These are phyloP conservation scores for Scrobipalpa atriplicella DNA, from an alignment of 2,888 invertebrate species.

Conservation along the genomic window DNA sequence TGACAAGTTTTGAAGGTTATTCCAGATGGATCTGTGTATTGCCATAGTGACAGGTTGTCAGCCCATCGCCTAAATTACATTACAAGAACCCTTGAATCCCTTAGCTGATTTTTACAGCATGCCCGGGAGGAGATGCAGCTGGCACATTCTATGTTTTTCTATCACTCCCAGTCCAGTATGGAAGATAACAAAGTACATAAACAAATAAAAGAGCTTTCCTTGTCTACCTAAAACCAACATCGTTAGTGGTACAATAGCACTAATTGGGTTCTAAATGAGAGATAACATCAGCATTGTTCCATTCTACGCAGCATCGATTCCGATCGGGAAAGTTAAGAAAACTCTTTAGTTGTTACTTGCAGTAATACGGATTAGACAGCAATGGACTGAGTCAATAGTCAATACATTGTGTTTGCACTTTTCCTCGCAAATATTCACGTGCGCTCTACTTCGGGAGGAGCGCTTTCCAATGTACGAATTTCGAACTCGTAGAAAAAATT, in stretches of 20 bases:
- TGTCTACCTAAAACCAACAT: not conserved
- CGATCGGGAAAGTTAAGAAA: conserved; percentile 15
- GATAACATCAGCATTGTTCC: conserved; percentile 12
- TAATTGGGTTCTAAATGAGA: conserved; percentile 17
- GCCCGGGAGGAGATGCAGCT: no score
- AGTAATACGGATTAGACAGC: not conserved
- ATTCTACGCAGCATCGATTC: conserved; percentile 7
- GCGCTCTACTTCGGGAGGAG: conserved; percentile 45
- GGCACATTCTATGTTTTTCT: no score
- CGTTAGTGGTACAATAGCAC: conserved; percentile 18
- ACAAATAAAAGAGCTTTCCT: not conserved
- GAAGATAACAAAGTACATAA: not conserved
- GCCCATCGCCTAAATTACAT: no score
- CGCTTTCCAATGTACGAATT: conserved; percentile 54
- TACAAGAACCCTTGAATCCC: no score
- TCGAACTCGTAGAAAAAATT: not conserved
- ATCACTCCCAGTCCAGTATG: no score
- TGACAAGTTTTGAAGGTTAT: no score
- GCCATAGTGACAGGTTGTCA: no score
- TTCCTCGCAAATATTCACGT: conserved; percentile 47
- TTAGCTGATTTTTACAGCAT: no score
- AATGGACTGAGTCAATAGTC: not conserved
- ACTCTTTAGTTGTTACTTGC: not conserved
- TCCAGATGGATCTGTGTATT: no score
- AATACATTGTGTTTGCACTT: conserved; percentile 38